Conservation (phyloP, 2,888 invertebrate genomes). For the Oxycera nigricornis region DNA sequence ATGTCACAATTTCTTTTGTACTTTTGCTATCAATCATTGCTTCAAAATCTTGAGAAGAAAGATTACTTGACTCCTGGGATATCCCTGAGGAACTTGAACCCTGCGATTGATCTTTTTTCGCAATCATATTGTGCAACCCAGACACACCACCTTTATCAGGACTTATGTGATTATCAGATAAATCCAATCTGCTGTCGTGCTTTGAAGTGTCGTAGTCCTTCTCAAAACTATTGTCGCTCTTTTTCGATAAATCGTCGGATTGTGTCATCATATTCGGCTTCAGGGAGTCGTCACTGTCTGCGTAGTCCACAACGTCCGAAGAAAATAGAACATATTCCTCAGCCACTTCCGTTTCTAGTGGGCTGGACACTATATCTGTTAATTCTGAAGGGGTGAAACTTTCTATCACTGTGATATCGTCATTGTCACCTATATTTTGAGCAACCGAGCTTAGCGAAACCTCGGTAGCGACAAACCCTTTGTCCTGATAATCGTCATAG, state of each 20-base stretch:
- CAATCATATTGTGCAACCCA: constrained; percentile 54
- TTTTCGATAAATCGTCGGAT: constrained; percentile 10
- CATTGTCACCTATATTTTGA: constrained; percentile 65
- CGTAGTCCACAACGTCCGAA: constrained; percentile 68
- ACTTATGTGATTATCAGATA: neutral
- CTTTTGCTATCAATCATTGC: constrained; percentile 71
- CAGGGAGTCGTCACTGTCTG: constrained; percentile 61
- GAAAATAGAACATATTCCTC: constrained; percentile 72
- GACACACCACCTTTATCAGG: neutral
- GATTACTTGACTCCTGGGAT: constrained; percentile 68
- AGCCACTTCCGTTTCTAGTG: constrained; percentile 65
- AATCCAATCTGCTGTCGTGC: neutral
- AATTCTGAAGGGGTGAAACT: constrained; percentile 64
- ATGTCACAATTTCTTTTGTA: constrained; percentile 63
- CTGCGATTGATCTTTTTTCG: constrained; percentile 48
- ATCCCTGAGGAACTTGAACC: constrained; percentile 59
- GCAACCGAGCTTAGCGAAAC: constrained; percentile 68
- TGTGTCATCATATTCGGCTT: constrained; percentile 51
- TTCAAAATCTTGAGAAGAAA: constrained; percentile 73
- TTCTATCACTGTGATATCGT: constrained; percentile 67
- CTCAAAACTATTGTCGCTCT: constrained; percentile 16
- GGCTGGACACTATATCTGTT: constrained; percentile 68
- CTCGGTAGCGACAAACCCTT: constrained; percentile 66
- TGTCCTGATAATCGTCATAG: constrained; percentile 68
- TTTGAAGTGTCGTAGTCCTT: constrained; percentile 18